Percentiles rank a stretch among this genome's conserved stretches.
Conservation (phyloP, 2,113 vertebrate species). For the Sarotherodon lohbergeri region DNA sequence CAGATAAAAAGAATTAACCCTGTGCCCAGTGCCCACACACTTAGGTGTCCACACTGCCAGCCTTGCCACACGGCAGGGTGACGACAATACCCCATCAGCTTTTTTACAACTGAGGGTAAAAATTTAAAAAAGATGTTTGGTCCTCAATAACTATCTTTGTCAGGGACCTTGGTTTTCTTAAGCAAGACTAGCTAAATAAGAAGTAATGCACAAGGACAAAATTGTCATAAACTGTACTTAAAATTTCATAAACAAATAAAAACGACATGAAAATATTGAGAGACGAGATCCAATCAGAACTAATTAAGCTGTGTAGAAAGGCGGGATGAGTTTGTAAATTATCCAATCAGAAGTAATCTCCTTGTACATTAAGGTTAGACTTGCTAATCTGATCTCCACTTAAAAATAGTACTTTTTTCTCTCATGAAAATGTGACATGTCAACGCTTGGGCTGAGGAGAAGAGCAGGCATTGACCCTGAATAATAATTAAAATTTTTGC, state of each 20-base stretch:
- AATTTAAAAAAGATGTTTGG: not conserved
- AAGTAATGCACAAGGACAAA: not conserved
- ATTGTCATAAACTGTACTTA: not conserved
- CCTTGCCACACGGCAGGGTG: not conserved
- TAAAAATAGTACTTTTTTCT: too few species aligned
- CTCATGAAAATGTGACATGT: too few species aligned
- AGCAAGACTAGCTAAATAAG: not conserved
- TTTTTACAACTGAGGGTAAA: not conserved
- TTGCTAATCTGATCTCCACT: not conserved
- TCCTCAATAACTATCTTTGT: not conserved
- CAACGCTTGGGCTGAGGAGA: too few species aligned
- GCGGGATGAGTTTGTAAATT: not conserved
- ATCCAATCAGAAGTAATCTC: not conserved
- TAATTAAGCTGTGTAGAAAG: not conserved
- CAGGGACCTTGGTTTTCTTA: not conserved
- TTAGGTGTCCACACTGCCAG: not conserved
- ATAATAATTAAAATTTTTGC: too few species aligned
- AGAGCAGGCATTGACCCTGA: too few species aligned
- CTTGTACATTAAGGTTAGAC: not conserved
- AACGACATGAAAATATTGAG: fast-evolving
- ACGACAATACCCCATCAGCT: not conserved
- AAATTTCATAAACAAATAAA: not conserved
- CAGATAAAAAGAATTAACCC: not conserved
- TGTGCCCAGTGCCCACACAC: fast-evolving
- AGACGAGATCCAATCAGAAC: not conserved